Evolutionary conservation across 2,797 vertebrate genomes (phyloP).

Genomic region (Paratrypauchen microcephalus): DNA sequence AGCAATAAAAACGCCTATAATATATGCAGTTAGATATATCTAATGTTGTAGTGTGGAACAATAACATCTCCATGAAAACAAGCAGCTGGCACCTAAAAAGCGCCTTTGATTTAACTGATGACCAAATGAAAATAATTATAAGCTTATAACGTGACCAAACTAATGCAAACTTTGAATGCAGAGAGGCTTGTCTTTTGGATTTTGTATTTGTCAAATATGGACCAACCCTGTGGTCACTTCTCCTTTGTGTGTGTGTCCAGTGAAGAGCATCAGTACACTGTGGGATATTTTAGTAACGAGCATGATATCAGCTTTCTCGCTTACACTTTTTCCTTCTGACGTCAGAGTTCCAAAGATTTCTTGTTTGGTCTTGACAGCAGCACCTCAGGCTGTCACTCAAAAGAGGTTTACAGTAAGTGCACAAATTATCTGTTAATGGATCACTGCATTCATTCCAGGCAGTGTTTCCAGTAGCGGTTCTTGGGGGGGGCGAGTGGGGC

Average conservation of each 20-base stretch:
- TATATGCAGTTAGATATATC: too few relatives aligned
- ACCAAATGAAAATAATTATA: too few relatives aligned
- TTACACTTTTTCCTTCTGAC: not conserved
- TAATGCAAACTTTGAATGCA: too few relatives aligned
- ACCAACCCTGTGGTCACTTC: conserved; percentile 20
- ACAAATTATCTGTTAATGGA: not conserved
- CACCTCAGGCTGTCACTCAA: conserved; percentile 9
- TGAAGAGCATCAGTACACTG: conserved; percentile 15
- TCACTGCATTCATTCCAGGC: not conserved
- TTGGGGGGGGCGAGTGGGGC: too few relatives aligned
- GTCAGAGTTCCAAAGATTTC: not conserved
- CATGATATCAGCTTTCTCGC: not conserved
- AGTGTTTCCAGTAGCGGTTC: too few relatives aligned
- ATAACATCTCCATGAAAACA: too few relatives aligned
- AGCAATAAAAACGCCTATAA: too few relatives aligned
- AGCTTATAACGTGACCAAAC: too few relatives aligned
- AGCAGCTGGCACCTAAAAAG: too few relatives aligned
- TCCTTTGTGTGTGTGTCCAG: conserved; percentile 18
- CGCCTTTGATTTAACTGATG: too few relatives aligned
- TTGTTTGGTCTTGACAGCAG: conserved; percentile 19
- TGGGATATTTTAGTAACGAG: conserved; percentile 22
- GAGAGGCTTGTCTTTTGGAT: too few relatives aligned
- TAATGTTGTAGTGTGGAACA: too few relatives aligned
- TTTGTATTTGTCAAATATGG: not conserved
- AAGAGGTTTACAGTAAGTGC: not conserved